These are phyloP conservation scores for Entomyzon cyanotis DNA, from an alignment of 2,113 vertebrate genomes.

Conservation along the genomic window DNA sequence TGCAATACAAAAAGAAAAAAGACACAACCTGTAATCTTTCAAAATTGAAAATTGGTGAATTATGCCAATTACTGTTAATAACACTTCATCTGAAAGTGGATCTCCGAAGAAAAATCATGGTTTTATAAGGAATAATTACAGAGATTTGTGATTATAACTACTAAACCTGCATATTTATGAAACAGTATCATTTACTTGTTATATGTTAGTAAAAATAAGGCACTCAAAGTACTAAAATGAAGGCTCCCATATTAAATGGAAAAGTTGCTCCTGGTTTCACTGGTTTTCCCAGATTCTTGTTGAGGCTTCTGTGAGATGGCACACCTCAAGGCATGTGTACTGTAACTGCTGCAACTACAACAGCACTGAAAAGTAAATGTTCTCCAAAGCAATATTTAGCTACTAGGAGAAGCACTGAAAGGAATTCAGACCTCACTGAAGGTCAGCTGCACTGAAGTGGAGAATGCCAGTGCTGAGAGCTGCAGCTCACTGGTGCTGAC, in stretches of 20 bases:
- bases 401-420: neutral
- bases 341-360: neutral
- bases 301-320: neutral
- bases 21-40: neutral
- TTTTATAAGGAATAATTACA: neutral
- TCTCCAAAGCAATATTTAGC: neutral
- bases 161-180: neutral
- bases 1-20: neutral
- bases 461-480: neutral
- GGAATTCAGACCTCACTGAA: neutral
- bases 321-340: rapidly evolving
- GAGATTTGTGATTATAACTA: neutral
- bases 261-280: neutral
- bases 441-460: neutral
- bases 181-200: neutral
- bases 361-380: neutral
- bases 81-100: neutral
- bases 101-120: neutral
- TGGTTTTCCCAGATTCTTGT: neutral
- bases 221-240: neutral
- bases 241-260: neutral
- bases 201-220: neutral
- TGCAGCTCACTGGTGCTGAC: neutral
- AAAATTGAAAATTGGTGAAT: neutral
- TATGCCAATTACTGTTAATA: neutral